Percentiles rank a stretch among this genome's conserved stretches.
These are phyloP conservation scores for Bostrychus sinensis DNA, from an alignment of 2,113 vertebrate species.

Conservation along the genomic window DNA sequence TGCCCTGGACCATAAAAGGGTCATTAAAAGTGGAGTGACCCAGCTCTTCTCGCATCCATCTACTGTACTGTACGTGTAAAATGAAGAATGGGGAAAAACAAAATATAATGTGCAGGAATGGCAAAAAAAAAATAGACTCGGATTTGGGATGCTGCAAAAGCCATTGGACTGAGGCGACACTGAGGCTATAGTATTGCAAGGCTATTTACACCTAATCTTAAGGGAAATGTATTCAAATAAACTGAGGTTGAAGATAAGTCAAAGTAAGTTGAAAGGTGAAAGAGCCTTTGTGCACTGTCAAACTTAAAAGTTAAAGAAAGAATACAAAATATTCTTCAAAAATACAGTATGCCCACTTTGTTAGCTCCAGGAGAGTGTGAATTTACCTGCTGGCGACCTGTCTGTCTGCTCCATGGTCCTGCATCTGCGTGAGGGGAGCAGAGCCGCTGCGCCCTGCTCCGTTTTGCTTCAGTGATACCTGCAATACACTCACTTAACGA, in stretches of 20 bases:
- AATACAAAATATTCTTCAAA: too few relatives aligned
- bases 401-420: slow-evolving; percentile 82
- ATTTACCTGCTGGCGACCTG: slow-evolving; percentile 78
- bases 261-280: slow-evolving; percentile 5
- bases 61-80: slow-evolving; percentile 14
- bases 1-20: slow-evolving; percentile 43
- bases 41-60: slow-evolving; percentile 39
- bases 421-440: slow-evolving; percentile 71
- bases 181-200: background rate
- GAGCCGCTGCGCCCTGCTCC: slow-evolving; percentile 54
- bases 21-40: slow-evolving; percentile 41
- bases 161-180: background rate
- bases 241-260: background rate
- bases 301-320: too few relatives aligned
- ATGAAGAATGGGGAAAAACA: slow-evolving; percentile 5
- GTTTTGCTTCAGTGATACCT: slow-evolving; percentile 19
- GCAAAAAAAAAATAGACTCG: slow-evolving; percentile 8
- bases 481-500: background rate
- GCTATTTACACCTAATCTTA: background rate
- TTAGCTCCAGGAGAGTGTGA: background rate
- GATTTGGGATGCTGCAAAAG: background rate
- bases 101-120: too few relatives aligned
- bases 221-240: background rate
- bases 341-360: too few relatives aligned
- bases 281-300: too few relatives aligned